A percentile compares a stretch with the other conserved stretches of the same genome.
Evolutionary conservation across 2,113 vertebrate species (phyloP).

Genomic region (Stictonetta naevosa): DNA sequence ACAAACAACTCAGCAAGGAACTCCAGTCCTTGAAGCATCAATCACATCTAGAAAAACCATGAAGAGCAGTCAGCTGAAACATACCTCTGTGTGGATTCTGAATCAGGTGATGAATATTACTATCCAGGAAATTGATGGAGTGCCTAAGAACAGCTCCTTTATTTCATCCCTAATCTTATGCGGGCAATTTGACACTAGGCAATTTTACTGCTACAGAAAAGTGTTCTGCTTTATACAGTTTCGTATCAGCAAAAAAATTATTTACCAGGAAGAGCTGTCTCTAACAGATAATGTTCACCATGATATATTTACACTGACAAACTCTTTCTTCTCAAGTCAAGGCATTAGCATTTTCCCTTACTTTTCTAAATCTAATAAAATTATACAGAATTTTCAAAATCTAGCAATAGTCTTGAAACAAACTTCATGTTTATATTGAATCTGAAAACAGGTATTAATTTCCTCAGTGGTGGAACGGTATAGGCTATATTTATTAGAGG

Average conservation of each 20-base stretch:
- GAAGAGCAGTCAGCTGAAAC: constrained; percentile 2
- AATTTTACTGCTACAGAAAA: background rate
- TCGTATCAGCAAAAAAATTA: background rate
- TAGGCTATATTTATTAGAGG: background rate
- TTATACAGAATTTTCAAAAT: background rate
- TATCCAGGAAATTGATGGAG: background rate
- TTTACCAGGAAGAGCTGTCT: background rate
- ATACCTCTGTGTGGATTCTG: background rate
- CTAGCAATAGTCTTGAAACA: background rate
- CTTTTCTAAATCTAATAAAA: constrained; percentile 3
- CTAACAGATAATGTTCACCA: background rate
- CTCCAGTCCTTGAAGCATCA: constrained; percentile 6
- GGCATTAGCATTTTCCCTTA: background rate
- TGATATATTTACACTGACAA: background rate
- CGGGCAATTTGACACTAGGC: background rate
- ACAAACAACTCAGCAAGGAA: constrained; percentile 34
- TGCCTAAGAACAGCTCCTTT: background rate
- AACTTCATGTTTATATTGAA: background rate
- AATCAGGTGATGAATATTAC: background rate
- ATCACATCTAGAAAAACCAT: constrained; percentile 14
- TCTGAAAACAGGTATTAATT: background rate
- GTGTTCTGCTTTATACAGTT: background rate
- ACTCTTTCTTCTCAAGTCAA: background rate
- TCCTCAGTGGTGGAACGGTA: background rate
- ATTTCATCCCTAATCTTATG: background rate